Percentiles rank a stretch among this genome's conserved stretches.
phyloP scores from a whole-genome alignment of 2,113 vertebrate species.

The Chionodraco myersi region DNA sequence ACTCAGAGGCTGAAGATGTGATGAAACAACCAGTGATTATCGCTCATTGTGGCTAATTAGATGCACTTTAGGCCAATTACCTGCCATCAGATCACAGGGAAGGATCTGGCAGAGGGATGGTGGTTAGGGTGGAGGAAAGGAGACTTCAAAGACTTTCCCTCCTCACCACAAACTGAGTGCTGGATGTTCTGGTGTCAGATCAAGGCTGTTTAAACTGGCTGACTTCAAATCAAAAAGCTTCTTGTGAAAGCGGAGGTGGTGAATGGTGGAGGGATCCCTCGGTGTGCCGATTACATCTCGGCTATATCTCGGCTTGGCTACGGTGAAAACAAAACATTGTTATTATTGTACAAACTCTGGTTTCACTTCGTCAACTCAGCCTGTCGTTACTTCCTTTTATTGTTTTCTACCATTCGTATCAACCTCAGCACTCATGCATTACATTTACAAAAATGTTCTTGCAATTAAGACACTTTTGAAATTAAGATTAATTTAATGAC shows the following conservation, averaged over 20 bases:
- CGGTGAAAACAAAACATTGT: not conserved
- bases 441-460: too few species aligned
- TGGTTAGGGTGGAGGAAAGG: not conserved
- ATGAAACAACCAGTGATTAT: conserved; percentile 84
- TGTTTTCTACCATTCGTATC: too few species aligned
- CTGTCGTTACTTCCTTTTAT: not conserved
- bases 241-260: not conserved
- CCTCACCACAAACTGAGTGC: conserved; percentile 37
- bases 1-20: not conserved
- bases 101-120: conserved; percentile 48
- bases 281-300: not conserved
- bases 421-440: too few species aligned
- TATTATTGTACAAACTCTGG: not conserved
- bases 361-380: not conserved
- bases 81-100: conserved; percentile 86
- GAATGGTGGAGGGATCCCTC: not conserved
- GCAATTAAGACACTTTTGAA: too few species aligned
- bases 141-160: conserved; percentile 48
- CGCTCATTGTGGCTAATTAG: conserved; percentile 87
- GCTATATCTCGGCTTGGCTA: not conserved
- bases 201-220: conserved; percentile 2
- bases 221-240: not conserved
- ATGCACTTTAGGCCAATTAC: conserved; percentile 88
- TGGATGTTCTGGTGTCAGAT: not conserved
- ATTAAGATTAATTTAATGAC: too few species aligned